phyloP scores from a whole-genome alignment of 2,113 vertebrate genomes.

The Indri indri region DNA sequence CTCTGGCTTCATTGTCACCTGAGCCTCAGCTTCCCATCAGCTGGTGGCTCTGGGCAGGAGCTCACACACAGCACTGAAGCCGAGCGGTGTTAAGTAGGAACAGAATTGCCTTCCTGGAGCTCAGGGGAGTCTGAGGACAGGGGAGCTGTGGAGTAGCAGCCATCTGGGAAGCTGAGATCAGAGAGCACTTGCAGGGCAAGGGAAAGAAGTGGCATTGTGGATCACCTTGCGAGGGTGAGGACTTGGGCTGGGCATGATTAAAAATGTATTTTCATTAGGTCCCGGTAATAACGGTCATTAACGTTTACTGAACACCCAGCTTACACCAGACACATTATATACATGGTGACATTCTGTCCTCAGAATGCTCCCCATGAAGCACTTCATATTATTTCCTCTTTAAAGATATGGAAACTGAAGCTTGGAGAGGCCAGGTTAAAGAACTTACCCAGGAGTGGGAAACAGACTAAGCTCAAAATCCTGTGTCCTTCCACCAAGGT shows the following conservation, averaged over 20 bases:
- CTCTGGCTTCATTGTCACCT: background rate
- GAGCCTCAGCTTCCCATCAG: background rate
- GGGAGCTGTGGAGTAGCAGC: background rate
- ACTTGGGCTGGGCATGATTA: background rate
- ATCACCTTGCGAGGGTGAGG: background rate
- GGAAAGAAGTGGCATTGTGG: background rate
- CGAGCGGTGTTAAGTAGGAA: background rate
- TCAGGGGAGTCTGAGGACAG: background rate
- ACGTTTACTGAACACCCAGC: background rate
- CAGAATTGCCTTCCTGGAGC: background rate
- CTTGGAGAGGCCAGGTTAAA: background rate
- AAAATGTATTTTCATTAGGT: background rate
- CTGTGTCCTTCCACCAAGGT: background rate
- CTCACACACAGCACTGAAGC: background rate
- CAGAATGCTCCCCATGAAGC: background rate
- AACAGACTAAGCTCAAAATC: background rate
- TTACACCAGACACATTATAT: fast-evolving
- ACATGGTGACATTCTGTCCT: background rate
- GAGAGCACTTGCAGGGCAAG: background rate
- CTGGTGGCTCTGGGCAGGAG: background rate
- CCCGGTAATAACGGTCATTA: background rate
- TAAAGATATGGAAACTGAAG: background rate
- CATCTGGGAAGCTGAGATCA: background rate
- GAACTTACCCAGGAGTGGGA: background rate
- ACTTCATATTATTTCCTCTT: background rate